Percentiles rank a stretch among this genome's conserved stretches.
These are phyloP conservation scores for Suillia variegata DNA, from an alignment of 2,888 invertebrate genomes.

Conservation along the genomic window DNA sequence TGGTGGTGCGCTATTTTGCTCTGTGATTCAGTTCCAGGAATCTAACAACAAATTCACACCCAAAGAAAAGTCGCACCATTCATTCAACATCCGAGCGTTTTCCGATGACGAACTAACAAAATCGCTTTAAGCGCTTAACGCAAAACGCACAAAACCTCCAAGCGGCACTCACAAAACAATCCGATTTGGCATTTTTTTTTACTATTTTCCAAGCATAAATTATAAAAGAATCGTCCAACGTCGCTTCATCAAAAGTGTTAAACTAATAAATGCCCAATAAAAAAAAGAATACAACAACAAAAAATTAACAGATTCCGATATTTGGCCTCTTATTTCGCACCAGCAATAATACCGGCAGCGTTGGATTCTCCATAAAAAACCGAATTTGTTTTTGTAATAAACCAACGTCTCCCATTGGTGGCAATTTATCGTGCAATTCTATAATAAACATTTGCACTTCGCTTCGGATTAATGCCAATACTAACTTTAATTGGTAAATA, in stretches of 20 bases:
- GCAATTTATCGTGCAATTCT: too few relatives aligned
- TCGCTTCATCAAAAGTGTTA: background rate
- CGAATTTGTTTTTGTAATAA: background rate
- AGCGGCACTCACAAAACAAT: too few relatives aligned
- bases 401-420: background rate
- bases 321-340: too few relatives aligned
- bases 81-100: slow-evolving; percentile 57
- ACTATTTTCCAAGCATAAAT: too few relatives aligned
- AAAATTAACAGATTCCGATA: too few relatives aligned
- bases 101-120: slow-evolving; percentile 47
- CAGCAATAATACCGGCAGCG: too few relatives aligned
- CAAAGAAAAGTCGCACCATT: slow-evolving; percentile 56
- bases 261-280: background rate
- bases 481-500: slow-evolving; percentile 15
- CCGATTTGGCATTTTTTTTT: too few relatives aligned
- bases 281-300: background rate
- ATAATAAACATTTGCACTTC: background rate
- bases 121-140: background rate
- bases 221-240: too few relatives aligned
- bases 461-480: background rate
- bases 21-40: slow-evolving; percentile 55
- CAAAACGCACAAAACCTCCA: too few relatives aligned
- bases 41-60: slow-evolving; percentile 61
- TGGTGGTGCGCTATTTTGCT: background rate
- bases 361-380: background rate